These are phyloP conservation scores for Epinotia bilunana DNA, from an alignment of 2,888 invertebrate genomes.

Conservation along the genomic window DNA sequence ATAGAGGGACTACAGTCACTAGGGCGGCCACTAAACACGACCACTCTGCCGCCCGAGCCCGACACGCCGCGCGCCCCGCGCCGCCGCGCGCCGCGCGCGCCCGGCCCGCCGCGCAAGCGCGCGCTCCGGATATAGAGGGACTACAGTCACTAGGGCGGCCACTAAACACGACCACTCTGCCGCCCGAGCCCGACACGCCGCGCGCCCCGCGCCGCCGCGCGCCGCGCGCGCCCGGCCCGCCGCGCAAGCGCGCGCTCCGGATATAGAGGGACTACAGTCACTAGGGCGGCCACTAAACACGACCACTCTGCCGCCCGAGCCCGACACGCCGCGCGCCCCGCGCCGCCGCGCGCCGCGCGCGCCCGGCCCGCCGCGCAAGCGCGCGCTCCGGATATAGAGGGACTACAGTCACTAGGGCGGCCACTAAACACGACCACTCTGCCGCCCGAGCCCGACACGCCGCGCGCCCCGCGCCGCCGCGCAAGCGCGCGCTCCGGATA, in stretches of 20 bases:
- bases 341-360: no score
- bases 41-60: constrained; percentile 65
- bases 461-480: no score
- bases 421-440: no score
- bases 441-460: no score
- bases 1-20: no score
- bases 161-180: constrained; percentile 39
- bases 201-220: constrained; percentile 55
- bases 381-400: constrained; percentile 56
- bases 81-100: constrained; percentile 49
- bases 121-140: constrained; percentile 55
- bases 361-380: no score
- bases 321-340: constrained; percentile 74
- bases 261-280: constrained; percentile 50
- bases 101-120: constrained; percentile 55
- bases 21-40: no score
- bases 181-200: constrained; percentile 75
- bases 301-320: constrained; percentile 63
- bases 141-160: no score
- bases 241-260: constrained; percentile 57
- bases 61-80: constrained; percentile 67
- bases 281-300: no score
- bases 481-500: no score
- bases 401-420: no score
- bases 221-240: constrained; percentile 48